Base-by-base conservation (phyloP, 2,888 invertebrate species). In the Gonocerus acuteangulatus region DNA sequence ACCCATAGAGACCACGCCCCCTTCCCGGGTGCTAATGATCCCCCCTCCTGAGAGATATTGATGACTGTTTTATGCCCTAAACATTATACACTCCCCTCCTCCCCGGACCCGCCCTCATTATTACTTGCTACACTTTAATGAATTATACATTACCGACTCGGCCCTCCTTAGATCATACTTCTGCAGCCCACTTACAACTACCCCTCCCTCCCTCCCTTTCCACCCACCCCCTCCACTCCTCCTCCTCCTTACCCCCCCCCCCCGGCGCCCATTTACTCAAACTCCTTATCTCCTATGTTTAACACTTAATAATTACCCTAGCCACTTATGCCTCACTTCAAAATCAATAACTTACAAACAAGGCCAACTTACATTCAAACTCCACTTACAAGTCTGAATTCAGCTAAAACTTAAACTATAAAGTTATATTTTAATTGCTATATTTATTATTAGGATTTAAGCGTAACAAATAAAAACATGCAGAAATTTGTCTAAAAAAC, bases 61-160 rank as follows among this genome's bases (percentile, higher is more conserved):
- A 65, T 65, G 65, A 62, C 62, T 62, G 62, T 65, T 65, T 65
- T 65, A 65, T 65, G 61, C 62, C 65, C 65, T 62, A 64, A 64
- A 64, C 64, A 64, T 62, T 64, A 64, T 64, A 64, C 64, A 64
- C 64, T 62, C 48, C 54, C 51, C 42, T 19, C 21, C 9, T 1
- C 2, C 34, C 51, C 27, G 59, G 59, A 62, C 62, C 65, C 59
- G 62, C 62, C 62, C 62, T 65, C 65, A 65, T 65, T 65, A 65
- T 65, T 65, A 65, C 65, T 59, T 48, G 39, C 59, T 62, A 62
- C 65, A 62, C 62, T 65, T 65, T 65, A 65, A 65, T 65, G 65
- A 65, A 65, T 65, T 65, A 65, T 62, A 65, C 65, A 65, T 65
- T 65, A 65, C 34, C 23, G 21, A 16, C 44, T 42, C 9, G 51